Base-by-base conservation (phyloP, 2,888 invertebrate genomes). In the Acholoe squamosa region DNA sequence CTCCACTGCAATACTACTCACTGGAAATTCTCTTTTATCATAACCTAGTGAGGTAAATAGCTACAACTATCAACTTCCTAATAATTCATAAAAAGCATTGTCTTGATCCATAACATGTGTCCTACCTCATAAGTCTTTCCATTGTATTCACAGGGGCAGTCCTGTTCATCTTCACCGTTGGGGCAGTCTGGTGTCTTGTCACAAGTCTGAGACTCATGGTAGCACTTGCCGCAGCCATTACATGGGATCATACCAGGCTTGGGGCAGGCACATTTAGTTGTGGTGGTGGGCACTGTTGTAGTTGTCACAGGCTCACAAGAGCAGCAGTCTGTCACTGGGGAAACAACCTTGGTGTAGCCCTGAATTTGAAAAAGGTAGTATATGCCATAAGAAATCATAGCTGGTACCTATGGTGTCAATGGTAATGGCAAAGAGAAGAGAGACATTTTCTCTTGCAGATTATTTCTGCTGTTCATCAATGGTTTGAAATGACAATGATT, bases 131-230 rank as follows among this genome's bases (percentile, higher is more conserved):
- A 89, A 5, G 3, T 56, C 33, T 31, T 89, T 0, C 89, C 89
- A 31, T 89, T 67, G 67, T 67, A 56, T 1, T 22, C 5, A 34
- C 89, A 89, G 12, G 61, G 33, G n/a, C 86, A 86, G 56, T 54
- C 86, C 25, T 52, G 25, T 28, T 86, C 86, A 22, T 86, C 86
- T 22, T 86, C 86, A 0, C 86, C 86, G 28, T 54, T n/a, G 25
- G 86, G 86, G 25, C 86, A 86, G 86, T 86, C 86, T n/a, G 52
- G 86, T 25, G 14, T 54, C 28, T 54, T 52, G 86, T 86, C 86
- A 54, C 86, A 86, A 0, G 3, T 28, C 86, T 86, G 56, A 14
- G 28, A 25, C 86, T 86, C 31, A 54, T 52, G 86, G 19, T 54
- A 54, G 33, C 86, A 86, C 12, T n/a, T 86, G 19, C 54, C 52